phyloP scores from a whole-genome alignment of 2,113 vertebrate species.

The Antechinus flavipes region DNA sequence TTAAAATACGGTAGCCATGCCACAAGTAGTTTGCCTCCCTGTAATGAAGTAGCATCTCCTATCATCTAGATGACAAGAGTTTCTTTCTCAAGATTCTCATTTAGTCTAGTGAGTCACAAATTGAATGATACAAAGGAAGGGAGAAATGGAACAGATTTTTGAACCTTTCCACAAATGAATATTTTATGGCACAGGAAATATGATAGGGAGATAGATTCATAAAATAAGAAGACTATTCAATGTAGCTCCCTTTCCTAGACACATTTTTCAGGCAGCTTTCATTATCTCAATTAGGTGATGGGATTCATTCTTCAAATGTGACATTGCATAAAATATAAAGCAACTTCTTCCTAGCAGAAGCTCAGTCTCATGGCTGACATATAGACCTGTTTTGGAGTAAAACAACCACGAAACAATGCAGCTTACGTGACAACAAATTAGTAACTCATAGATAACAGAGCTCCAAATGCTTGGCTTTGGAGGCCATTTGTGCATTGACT shows the following conservation, averaged over 20 bases:
- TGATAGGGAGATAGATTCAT: background rate
- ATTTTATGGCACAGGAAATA: background rate
- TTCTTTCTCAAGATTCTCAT: background rate
- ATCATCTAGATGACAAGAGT: background rate
- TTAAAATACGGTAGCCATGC: background rate
- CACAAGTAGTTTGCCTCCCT: background rate
- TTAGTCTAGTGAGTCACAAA: rapidly evolving
- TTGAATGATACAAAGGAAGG: background rate
- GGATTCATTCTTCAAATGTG: constrained; percentile 26
- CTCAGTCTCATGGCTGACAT: constrained; percentile 38
- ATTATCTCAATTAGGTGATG: constrained; percentile 29
- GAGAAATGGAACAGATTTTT: background rate
- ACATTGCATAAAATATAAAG: constrained; percentile 47
- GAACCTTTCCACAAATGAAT: background rate
- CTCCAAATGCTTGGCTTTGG: constrained; percentile 70
- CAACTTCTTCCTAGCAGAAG: constrained; percentile 53
- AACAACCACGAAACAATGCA: constrained; percentile 45
- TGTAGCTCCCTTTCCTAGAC: background rate
- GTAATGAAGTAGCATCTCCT: rapidly evolving
- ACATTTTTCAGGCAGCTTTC: background rate
- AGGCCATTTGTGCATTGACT: constrained; percentile 50
- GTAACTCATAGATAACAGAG: constrained; percentile 63
- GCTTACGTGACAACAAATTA: constrained; percentile 62
- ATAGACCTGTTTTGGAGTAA: constrained; percentile 62
- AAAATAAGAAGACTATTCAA: background rate